Percentiles rank a stretch among this genome's conserved stretches.
phyloP scores from a whole-genome alignment of 1,140 invertebrate genomes.

The Achatina immaculata region DNA sequence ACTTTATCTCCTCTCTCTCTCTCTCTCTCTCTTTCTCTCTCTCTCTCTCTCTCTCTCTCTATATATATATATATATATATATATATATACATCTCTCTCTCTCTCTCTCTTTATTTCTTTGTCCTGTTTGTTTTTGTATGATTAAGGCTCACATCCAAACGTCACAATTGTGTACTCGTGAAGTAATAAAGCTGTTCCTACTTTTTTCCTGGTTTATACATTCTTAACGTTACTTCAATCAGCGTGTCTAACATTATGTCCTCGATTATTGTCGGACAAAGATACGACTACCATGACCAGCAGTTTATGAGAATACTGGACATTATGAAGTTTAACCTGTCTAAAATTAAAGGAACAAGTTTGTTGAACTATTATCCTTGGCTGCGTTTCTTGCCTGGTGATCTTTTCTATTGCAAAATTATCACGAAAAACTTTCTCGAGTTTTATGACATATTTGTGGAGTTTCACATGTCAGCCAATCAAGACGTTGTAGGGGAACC shows the following conservation, averaged over 20 bases:
- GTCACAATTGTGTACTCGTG: too few relatives aligned
- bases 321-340: not conserved
- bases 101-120: too few relatives aligned
- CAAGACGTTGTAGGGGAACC: not conserved
- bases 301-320: not conserved
- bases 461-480: not conserved
- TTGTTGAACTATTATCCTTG: conserved; percentile 5
- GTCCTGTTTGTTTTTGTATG: too few relatives aligned
- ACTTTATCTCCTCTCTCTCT: too few relatives aligned
- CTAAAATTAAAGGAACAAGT: not conserved
- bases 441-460: conserved; percentile 4
- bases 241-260: not conserved
- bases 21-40: too few relatives aligned
- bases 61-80: too few relatives aligned
- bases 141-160: too few relatives aligned
- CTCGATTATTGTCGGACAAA: not conserved
- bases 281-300: not conserved
- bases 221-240: not conserved
- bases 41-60: too few relatives aligned
- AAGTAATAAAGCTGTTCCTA: too few relatives aligned
- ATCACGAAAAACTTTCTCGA: not conserved
- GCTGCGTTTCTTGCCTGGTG: not conserved
- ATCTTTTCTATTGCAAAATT: conserved; percentile 3
- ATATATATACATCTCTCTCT: too few relatives aligned
- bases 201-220: too few relatives aligned